Conservation (phyloP, 2,113 vertebrate species). For the Oncorhynchus clarkii region DNA sequence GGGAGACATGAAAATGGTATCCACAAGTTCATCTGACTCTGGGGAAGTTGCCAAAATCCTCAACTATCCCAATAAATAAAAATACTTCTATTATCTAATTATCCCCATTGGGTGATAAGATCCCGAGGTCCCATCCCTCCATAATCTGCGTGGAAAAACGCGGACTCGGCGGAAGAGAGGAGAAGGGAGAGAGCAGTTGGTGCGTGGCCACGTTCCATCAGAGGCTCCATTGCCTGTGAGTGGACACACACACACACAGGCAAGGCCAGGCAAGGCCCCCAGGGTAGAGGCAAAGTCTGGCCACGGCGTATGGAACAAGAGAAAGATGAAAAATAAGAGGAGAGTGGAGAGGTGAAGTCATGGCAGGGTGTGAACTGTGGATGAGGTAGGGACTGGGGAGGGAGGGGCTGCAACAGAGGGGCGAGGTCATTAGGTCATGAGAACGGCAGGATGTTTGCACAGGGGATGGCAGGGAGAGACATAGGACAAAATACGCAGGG, state of each 20-base stretch:
- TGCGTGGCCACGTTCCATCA: not conserved
- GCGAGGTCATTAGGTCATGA: constrained; percentile 46
- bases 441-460: constrained; percentile 63
- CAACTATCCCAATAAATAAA: too few species aligned
- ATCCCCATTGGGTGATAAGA: constrained; percentile 28
- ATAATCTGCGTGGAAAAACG: constrained; percentile 31
- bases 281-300: too few species aligned
- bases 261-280: not conserved
- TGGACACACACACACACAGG: not conserved
- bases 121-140: constrained; percentile 17
- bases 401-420: constrained; percentile 52
- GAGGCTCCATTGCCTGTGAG: not conserved
- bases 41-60: too few species aligned
- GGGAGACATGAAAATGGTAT: too few species aligned
- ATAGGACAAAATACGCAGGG: constrained; percentile 10
- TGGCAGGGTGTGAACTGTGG: constrained; percentile 19
- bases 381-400: constrained; percentile 12
- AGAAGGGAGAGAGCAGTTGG: constrained; percentile 41
- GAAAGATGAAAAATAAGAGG: too few species aligned
- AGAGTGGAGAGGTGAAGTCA: not conserved
- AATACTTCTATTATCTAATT: constrained; percentile 32
- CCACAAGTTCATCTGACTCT: too few species aligned
- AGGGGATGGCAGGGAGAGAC: constrained; percentile 37
- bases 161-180: not conserved
- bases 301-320: not conserved